Evolutionary conservation across 1,140 invertebrate species (phyloP), one percentile per base, ranked within the genome.

Genomic region (Hylaeus volcanicus): DNA sequence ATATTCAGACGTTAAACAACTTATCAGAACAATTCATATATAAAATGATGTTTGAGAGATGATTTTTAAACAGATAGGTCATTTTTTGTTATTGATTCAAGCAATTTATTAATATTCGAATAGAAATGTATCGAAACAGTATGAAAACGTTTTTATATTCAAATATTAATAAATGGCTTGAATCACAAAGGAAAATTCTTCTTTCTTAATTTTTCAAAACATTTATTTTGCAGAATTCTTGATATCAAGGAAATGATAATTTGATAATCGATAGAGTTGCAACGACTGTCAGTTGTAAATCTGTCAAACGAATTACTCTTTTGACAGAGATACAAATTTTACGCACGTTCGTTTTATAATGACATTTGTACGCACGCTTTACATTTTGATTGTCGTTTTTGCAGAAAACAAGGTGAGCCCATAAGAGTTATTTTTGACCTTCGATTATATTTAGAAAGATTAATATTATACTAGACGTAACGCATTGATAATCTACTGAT

Each of bases 321-420:
- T 37, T 12, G 53, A 66, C 39, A 15, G 9, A 2, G 6, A n/a
- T n/a, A n/a, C n/a, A 51, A 53, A 60, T 51, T 58, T 76, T 39
- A n/a, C 12, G 15, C 41, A 6, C 11, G 53, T 12, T 61, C 56
- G 8, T 66, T 45, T 55, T 48, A 78, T 1, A 3, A 79, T 78
- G 80, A 64, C 37, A 73, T 61, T 72, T 72, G 5, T 66, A 60
- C 55, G 53, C n/a, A 48, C 53, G n/a, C 51, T 79, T 66, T 82
- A 72, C 45, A 60, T 79, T 71, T 58, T 78, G 15, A 56, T 72
- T 12, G 43, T 66, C 8, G 15, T 78, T 73, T 68, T 82, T 8
- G 39, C 55, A 8, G 43, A 41, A 5, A 60, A 74, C n/a, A 74
- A 51, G 78, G 78, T 74, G 51, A 74, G 77, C 43, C 9, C 5